These are phyloP conservation scores for Microcebus murinus DNA, from an alignment of 2,113 vertebrate genomes.

Conservation along the genomic window DNA sequence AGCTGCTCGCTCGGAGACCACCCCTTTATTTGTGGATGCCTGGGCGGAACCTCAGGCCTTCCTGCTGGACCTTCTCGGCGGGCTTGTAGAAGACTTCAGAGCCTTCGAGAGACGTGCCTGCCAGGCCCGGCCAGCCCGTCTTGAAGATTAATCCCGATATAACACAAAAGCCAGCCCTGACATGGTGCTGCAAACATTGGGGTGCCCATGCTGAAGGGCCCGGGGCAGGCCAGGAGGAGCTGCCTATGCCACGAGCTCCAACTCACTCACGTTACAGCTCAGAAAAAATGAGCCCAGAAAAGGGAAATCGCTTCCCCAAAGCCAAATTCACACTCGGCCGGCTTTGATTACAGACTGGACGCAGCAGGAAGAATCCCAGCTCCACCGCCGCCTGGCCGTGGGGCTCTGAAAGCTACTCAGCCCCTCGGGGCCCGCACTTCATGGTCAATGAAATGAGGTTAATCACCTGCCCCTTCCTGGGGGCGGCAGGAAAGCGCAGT, in stretches of 20 bases:
- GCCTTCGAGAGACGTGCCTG: background rate
- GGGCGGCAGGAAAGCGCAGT: background rate
- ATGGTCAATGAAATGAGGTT: rapidly evolving
- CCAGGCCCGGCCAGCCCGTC: background rate
- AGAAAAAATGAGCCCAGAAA: background rate
- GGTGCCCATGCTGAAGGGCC: rapidly evolving
- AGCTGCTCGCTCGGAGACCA: background rate
- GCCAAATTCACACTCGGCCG: background rate
- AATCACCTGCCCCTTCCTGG: background rate
- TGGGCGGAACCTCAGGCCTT: background rate
- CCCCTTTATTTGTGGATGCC: rapidly evolving
- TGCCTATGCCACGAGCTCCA: rapidly evolving
- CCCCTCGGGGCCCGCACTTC: background rate
- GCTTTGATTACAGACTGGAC: too few species aligned
- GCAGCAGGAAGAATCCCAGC: background rate
- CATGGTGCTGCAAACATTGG: background rate
- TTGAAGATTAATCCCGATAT: too few species aligned
- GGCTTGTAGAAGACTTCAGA: background rate
- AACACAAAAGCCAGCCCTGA: background rate
- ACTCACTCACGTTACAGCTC: rapidly evolving
- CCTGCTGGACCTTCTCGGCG: rapidly evolving
- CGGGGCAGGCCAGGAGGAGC: background rate
- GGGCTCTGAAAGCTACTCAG: background rate
- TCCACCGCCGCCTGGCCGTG: rapidly evolving
- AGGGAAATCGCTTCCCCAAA: background rate